These are phyloP conservation scores for Nebria ingens DNA, from an alignment of 1,140 invertebrate species.

Conservation along the genomic window DNA sequence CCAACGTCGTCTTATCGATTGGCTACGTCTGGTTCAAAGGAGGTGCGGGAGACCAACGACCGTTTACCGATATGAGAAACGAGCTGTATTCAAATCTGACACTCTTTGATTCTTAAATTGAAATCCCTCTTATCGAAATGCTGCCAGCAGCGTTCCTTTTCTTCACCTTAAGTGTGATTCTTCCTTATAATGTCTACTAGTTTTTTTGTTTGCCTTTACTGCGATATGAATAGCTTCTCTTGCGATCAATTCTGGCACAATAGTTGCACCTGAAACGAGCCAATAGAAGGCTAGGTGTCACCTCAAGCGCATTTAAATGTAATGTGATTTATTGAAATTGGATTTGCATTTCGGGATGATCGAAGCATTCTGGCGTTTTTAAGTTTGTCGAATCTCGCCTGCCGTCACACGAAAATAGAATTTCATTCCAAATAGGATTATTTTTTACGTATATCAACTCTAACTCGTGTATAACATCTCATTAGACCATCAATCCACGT, in stretches of 20 bases:
- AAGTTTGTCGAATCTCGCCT: too few species aligned
- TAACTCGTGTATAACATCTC: too few species aligned
- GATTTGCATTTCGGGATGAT: background rate
- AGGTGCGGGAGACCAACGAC: conserved; percentile 17
- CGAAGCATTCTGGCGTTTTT: too few species aligned
- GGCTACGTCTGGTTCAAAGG: background rate
- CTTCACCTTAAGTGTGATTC: background rate
- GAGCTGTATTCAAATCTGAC: conserved; percentile 20
- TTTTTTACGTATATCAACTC: background rate
- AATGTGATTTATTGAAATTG: conserved; percentile 8
- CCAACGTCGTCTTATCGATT: background rate
- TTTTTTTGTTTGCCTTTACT: background rate
- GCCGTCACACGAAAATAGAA: background rate
- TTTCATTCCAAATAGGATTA: background rate
- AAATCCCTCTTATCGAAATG: conserved; percentile 16
- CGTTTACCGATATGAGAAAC: conserved; percentile 20
- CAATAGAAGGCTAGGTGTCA: background rate
- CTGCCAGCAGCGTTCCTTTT: conserved; percentile 1
- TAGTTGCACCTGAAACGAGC: background rate
- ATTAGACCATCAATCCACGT: too few species aligned
- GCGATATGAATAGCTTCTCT: background rate
- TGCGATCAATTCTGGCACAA: background rate
- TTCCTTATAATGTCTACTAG: background rate
- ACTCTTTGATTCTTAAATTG: conserved; percentile 21
- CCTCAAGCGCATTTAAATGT: background rate